phyloP scores from a whole-genome alignment of 2,797 vertebrate species.

The Clarias pachynema region DNA sequence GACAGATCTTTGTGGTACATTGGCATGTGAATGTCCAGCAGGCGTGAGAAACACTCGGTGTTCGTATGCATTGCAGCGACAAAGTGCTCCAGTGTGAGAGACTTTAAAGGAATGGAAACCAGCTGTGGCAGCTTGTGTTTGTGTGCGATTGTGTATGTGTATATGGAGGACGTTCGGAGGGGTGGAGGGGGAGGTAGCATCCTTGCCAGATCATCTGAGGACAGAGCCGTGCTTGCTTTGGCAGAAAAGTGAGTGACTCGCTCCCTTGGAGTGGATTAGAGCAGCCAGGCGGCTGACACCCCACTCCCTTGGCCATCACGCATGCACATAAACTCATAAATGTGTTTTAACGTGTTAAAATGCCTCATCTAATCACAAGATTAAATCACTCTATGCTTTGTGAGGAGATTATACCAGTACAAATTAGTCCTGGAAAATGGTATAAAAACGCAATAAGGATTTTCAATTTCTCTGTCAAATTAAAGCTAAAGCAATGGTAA shows the following conservation, averaged over 20 bases:
- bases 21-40: slow-evolving; percentile 21
- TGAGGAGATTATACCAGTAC: background rate
- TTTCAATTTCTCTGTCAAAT: background rate
- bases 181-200: slow-evolving; percentile 21
- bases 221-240: slow-evolving; percentile 52
- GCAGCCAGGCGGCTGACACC: slow-evolving; percentile 25
- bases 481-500: background rate
- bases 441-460: no score
- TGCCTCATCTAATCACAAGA: background rate
- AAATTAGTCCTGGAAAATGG: background rate
- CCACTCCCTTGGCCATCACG: background rate
- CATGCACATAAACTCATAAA: background rate
- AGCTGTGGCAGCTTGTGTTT: slow-evolving; percentile 43
- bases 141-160: slow-evolving; percentile 17
- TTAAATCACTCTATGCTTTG: background rate
- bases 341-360: background rate
- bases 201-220: slow-evolving; percentile 56
- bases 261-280: slow-evolving; percentile 31
- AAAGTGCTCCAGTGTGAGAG: slow-evolving; percentile 44
- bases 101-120: slow-evolving; percentile 50
- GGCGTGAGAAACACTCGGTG: slow-evolving; percentile 25
- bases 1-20: background rate
- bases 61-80: slow-evolving; percentile 21
- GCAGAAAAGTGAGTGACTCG: slow-evolving; percentile 37
- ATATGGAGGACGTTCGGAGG: slow-evolving; percentile 5